These are phyloP conservation scores for Ibidorhyncha struthersii DNA, from an alignment of 2,113 vertebrate species.

Conservation along the genomic window DNA sequence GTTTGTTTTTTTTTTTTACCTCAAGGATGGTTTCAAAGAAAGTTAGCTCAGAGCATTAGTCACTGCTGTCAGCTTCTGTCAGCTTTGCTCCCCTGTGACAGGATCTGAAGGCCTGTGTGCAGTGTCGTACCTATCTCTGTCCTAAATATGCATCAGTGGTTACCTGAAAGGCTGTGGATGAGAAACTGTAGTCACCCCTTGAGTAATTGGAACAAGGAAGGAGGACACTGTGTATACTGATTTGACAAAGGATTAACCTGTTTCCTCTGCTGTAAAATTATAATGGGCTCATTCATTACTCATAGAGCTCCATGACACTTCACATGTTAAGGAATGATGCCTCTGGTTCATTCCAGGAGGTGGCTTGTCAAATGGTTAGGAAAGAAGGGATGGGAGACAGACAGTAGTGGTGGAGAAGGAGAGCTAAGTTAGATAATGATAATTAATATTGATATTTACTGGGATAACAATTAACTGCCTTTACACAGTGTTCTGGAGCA, in stretches of 20 bases:
- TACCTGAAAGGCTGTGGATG: constrained; percentile 55
- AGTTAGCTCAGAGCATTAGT: background rate
- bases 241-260: constrained; percentile 71
- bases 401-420: background rate
- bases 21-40: background rate
- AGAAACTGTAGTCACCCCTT: constrained; percentile 61
- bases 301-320: constrained; percentile 11
- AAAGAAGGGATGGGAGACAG: background rate
- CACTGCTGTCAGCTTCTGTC: constrained; percentile 13
- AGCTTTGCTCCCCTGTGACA: background rate
- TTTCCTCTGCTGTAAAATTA: constrained; percentile 53
- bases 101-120: constrained; percentile 24
- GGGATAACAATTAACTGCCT: background rate
- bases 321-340: background rate
- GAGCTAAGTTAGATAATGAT: background rate
- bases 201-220: constrained; percentile 70
- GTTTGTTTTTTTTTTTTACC: background rate
- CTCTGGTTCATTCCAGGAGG: background rate
- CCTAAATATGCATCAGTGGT: constrained; percentile 57
- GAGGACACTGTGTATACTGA: constrained; percentile 28
- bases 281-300: constrained; percentile 73
- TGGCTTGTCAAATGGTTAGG: background rate
- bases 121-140: background rate
- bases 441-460: background rate
- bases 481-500: background rate